Base-by-base conservation (phyloP, 2,113 vertebrate genomes). In the Lathamus discolor region DNA sequence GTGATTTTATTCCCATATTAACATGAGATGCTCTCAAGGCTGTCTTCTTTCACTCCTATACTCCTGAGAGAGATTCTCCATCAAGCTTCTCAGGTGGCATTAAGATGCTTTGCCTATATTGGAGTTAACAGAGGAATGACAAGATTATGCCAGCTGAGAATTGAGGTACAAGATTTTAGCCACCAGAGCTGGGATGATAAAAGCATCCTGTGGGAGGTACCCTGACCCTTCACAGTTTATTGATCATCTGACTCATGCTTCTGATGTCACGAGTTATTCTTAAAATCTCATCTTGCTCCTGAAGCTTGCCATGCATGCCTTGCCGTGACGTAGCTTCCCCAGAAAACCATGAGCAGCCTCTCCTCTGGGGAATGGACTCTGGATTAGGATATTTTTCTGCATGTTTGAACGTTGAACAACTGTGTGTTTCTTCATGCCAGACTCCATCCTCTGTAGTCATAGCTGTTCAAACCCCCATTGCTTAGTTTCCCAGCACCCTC, bases 201-300 rank as follows among this genome's bases (percentile, higher is more conserved):
- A 92, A 83, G 72, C 72, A 88, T 92, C 72, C 61, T 64, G 43
- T 70, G 64, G 79, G 88, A 90, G 49, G 61, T 75, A 94, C 78
- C 68, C 29, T 94, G 88, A 78, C 35, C 55, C 88, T 93, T 93
- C 68, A 57, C 80, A 90, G 83, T 39, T 84, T 92, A 92, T 94
- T 88, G 85, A 81, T 92, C 83, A 80, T 86, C 88, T 81, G 90
- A 51, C 76, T 87, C 73, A 37, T 69, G 49, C 44, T 78, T 84
- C 64, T 86, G 76, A 78, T 90, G 55, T 75, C 83, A 93, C 41
- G 39, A n/a, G 39, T 90, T 93, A 80, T n/a, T 94, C 61, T 88
- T 93, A 51, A 83, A 74, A 46, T 90, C 70, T 75, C 48, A n/a
- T 46, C 43, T 67, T 3, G 0, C 62, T 86, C 44, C 52, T 37